These are phyloP conservation scores for Nomada ferruginata DNA, from an alignment of 2,888 invertebrate genomes.

Conservation along the genomic window DNA sequence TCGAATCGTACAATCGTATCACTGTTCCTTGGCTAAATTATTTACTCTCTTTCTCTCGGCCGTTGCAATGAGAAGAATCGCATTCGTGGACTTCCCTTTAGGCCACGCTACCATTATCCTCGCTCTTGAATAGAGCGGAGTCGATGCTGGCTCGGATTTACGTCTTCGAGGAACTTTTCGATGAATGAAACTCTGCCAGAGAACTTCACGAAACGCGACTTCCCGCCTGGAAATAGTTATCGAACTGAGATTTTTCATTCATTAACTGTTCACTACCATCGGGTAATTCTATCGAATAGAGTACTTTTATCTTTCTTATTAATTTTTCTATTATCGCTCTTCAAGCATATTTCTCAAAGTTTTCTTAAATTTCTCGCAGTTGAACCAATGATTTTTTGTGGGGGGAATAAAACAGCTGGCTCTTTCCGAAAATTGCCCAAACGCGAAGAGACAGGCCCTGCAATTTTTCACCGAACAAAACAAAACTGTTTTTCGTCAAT, in stretches of 20 bases:
- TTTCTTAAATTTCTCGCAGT: no score
- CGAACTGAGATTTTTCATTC: slow-evolving; percentile 7
- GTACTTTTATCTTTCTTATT: background rate
- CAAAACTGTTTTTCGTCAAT: slow-evolving; percentile 40
- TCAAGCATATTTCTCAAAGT: no score
- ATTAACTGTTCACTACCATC: slow-evolving; percentile 5
- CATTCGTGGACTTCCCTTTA: background rate
- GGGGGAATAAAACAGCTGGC: no score
- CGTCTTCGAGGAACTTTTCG: slow-evolving; percentile 14
- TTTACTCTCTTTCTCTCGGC: slow-evolving; percentile 43
- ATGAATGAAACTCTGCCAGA: slow-evolving; percentile 6
- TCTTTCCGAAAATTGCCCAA: background rate
- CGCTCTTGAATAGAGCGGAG: slow-evolving; percentile 15
- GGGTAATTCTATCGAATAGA: background rate
- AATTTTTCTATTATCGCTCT: no score
- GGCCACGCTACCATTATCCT: slow-evolving; percentile 8
- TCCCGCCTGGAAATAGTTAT: slow-evolving; percentile 5
- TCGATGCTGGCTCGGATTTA: slow-evolving; percentile 12
- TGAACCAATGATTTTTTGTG: no score
- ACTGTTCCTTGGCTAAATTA: slow-evolving; percentile 54
- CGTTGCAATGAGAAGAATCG: slow-evolving; percentile 45
- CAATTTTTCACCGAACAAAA: slow-evolving; percentile 44
- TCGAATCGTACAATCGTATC: slow-evolving; percentile 38
- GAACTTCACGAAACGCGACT: background rate
- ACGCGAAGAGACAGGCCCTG: background rate